A percentile compares a stretch with the other conserved stretches of the same genome.
Evolutionary conservation across 2,113 vertebrate species (phyloP).

Genomic region (Otocyon megalotis): DNA sequence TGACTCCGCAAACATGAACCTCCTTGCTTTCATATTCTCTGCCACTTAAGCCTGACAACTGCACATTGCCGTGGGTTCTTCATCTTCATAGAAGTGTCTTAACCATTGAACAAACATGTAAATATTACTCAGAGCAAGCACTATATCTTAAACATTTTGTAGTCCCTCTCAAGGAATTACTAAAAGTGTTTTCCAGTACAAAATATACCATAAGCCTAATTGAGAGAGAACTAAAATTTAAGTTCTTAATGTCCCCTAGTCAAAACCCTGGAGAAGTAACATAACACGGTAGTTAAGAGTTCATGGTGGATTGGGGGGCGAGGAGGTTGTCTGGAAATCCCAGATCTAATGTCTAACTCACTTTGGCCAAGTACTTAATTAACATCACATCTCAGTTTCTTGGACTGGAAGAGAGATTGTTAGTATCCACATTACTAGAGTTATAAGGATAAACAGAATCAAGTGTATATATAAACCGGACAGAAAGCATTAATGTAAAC

Average conservation of each 20-base stretch:
- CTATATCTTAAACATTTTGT: background rate
- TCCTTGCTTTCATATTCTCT: constrained; percentile 20
- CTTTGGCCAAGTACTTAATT: background rate
- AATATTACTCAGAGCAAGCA: background rate
- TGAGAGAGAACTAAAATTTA: constrained; percentile 33
- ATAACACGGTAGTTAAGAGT: background rate
- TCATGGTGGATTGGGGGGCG: background rate
- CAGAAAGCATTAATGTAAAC: background rate
- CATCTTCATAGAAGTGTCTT: background rate
- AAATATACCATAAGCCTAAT: constrained; percentile 28
- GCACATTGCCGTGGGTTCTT: background rate
- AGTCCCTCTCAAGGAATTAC: background rate
- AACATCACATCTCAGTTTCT: background rate
- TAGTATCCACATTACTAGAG: background rate
- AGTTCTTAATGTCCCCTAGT: background rate
- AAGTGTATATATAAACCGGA: background rate
- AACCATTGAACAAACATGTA: background rate
- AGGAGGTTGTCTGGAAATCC: background rate
- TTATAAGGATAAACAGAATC: background rate
- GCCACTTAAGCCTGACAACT: background rate
- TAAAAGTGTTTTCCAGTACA: constrained; percentile 41
- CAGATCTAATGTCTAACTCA: background rate
- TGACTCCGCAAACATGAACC: background rate
- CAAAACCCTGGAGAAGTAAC: constrained; percentile 7
- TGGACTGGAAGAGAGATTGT: background rate